Percentiles rank a stretch among this genome's conserved stretches.
Conservation (phyloP, 2,888 invertebrate genomes). For the Synanthedon tipuliformis region DNA sequence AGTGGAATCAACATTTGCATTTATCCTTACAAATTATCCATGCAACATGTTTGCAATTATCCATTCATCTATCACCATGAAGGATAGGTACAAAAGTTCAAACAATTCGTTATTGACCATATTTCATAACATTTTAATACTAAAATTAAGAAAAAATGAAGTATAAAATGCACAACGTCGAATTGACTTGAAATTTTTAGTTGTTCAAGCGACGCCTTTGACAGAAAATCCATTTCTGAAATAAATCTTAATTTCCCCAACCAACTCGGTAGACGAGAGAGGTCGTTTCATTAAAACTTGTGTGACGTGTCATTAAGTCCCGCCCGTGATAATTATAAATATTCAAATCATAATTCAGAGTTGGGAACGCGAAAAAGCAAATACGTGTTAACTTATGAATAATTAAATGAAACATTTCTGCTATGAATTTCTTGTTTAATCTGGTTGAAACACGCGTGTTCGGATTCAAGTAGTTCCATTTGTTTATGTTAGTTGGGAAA, state of each 20-base stretch:
- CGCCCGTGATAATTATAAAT: conserved; percentile 55
- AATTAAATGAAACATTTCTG: conserved; percentile 11
- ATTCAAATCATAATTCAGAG: conserved; percentile 60
- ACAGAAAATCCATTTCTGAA: conserved; percentile 45
- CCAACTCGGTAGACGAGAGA: conserved; percentile 48
- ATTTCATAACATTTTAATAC: no score
- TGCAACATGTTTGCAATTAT: no score
- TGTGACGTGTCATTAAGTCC: conserved; percentile 63
- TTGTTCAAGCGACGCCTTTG: conserved; percentile 10
- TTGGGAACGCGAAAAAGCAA: conserved; percentile 48
- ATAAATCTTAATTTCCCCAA: conserved; percentile 42
- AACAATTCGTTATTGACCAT: no score
- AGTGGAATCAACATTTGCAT: no score
- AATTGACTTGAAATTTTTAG: background rate
- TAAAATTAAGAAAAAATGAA: no score
- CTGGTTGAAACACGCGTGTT: conserved; percentile 9
- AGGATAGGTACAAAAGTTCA: no score
- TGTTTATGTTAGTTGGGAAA: background rate
- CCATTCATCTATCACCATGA: no score
- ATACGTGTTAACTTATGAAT: conserved; percentile 55
- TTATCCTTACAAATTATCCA: no score
- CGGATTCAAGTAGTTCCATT: background rate
- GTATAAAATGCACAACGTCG: background rate
- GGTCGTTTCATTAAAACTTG: conserved; percentile 64
- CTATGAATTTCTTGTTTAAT: conserved; percentile 11